Evolutionary conservation across 2,113 vertebrate species (phyloP).

Genomic region (Gymnobelideus leadbeateri): DNA sequence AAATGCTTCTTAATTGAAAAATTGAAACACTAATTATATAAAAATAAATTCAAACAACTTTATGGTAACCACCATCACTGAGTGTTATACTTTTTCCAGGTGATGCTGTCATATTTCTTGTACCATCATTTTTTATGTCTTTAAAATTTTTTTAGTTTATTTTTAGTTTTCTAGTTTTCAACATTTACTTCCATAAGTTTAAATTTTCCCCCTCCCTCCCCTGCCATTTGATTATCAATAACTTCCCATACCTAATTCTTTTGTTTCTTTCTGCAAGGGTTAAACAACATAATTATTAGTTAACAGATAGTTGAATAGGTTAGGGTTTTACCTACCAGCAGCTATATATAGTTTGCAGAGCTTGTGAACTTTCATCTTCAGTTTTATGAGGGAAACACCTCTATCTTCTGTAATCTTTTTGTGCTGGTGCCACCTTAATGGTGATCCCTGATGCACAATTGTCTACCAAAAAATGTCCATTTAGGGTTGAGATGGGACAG

Average conservation of each 20-base stretch:
- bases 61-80: neutral
- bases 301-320: neutral
- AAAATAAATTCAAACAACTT: neutral
- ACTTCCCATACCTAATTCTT: neutral
- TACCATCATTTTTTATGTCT: neutral
- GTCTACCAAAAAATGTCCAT: neutral
- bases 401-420: neutral
- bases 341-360: neutral
- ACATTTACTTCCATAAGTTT: no score
- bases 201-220: no score
- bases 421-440: neutral
- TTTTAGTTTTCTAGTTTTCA: no score
- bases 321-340: neutral
- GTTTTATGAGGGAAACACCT: neutral
- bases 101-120: neutral
- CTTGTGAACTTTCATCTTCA: neutral
- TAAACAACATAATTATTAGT: neutral
- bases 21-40: neutral
- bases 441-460: neutral
- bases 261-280: neutral
- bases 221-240: neutral
- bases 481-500: neutral
- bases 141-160: no score
- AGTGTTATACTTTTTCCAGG: neutral
- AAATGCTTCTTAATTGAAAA: neutral